Base-by-base conservation (phyloP, 2,888 invertebrate genomes). In the Hydropsyche betteni region DNA sequence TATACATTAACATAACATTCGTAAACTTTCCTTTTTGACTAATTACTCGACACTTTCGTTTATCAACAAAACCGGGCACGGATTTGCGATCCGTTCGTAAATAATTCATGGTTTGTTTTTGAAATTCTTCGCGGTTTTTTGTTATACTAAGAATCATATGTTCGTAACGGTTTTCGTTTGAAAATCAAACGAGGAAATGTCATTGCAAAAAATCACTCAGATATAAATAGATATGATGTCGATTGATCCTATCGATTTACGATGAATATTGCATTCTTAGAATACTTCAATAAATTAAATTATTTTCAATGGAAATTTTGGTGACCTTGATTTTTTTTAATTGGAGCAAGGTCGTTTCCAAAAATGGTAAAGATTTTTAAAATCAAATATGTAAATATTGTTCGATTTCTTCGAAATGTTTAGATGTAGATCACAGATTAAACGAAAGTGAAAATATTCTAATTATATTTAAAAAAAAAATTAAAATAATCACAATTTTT, bases 1-100 rank as follows among this genome's bases (percentile, higher is more conserved):
- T 64, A 64, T n/a, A n/a, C 12, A 64, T 64, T 64, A 64, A n/a
- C 58, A 58, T 58, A 44, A 58, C 58, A 58, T 58, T 58, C 58
- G 58, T 58, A 64, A 64, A 64, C 64, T 64, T 64, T 64, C 36
- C 61, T 64, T 64, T 64, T 64, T 36, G 58, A 58, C 58, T 58
- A 58, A 58, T 58, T 58, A 58, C 16, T 58, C 24, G 58, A 14
- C 58, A 58, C 58, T 58, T 58, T 58, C 58, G 58, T 58, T 58
- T 12, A 14, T 51, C 24, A 24, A 24, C 24, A 24, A 24, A 24
- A 24, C 44, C 10, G 10, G 7, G 44, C 44, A 44, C 10, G 7
- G 44, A 44, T 44, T 44, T 44, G 7, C 1, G 4, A 2, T 44
- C 24, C 1, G 4, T 44, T 44, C 24, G 24, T 24, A 10, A 44